Percentiles rank a stretch among this genome's conserved stretches.
Conservation (phyloP, 2,888 invertebrate genomes). For the Podabrus alpinus region DNA sequence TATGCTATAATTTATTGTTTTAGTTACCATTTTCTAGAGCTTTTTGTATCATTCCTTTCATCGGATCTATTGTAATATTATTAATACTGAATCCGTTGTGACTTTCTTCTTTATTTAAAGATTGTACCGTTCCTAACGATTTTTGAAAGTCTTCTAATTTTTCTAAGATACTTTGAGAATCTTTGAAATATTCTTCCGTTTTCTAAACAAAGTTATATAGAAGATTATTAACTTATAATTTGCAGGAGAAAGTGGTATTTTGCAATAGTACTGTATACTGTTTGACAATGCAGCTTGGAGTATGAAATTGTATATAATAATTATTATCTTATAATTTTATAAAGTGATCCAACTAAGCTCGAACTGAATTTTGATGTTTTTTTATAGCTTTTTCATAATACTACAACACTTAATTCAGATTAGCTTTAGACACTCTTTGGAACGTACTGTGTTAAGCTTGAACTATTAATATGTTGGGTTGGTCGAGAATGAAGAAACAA, state of each 20-base stretch:
- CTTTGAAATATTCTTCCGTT: constrained; percentile 69
- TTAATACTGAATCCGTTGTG: constrained; percentile 61
- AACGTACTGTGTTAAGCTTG: too few relatives aligned
- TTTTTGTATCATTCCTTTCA: constrained; percentile 57
- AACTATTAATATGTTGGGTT: too few relatives aligned
- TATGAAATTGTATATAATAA: too few relatives aligned
- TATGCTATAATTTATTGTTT: not conserved
- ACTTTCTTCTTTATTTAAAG: constrained; percentile 61
- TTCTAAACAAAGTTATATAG: constrained; percentile 55
- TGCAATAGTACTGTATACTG: too few relatives aligned
- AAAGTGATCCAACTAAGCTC: too few relatives aligned
- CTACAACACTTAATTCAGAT: too few relatives aligned
- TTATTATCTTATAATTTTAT: too few relatives aligned
- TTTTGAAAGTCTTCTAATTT: constrained; percentile 67
- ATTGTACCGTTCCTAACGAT: constrained; percentile 60
- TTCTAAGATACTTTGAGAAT: constrained; percentile 62
- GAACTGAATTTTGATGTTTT: too few relatives aligned
- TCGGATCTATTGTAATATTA: constrained; percentile 59
- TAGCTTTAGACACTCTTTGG: too few relatives aligned
- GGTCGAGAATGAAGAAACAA: too few relatives aligned
- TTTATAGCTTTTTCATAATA: too few relatives aligned
- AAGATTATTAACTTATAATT: not conserved
- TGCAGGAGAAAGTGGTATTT: not conserved
- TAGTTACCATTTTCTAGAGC: constrained; percentile 57
- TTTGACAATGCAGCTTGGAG: too few relatives aligned